Percentiles rank a stretch among this genome's conserved stretches.
Evolutionary conservation across 2,888 invertebrate genomes (phyloP).

Genomic region (Dyspetes luteomarginatus): DNA sequence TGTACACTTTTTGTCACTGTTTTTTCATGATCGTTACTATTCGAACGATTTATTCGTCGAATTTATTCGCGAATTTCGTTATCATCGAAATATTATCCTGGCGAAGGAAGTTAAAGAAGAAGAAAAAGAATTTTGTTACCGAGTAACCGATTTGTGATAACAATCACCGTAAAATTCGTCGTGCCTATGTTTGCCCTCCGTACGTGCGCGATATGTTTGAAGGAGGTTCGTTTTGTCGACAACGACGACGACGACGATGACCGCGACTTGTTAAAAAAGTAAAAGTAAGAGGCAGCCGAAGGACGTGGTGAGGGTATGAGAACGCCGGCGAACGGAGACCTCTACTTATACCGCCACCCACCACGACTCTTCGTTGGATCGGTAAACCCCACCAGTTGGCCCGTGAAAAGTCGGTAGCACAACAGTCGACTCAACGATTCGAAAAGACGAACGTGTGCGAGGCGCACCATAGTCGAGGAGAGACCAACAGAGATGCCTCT

Average conservation of each 20-base stretch:
- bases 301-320: slow-evolving; percentile 83
- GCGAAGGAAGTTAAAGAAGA: no score
- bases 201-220: slow-evolving; percentile 66
- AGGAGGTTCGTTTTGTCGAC: slow-evolving; percentile 65
- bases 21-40: slow-evolving; percentile 42
- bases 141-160: slow-evolving; percentile 2
- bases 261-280: slow-evolving; percentile 75
- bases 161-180: slow-evolving; percentile 8
- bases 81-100: no score
- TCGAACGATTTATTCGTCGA: slow-evolving; percentile 34
- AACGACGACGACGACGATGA: slow-evolving; percentile 65
- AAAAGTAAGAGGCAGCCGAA: slow-evolving; percentile 82
- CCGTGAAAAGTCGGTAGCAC: slow-evolving; percentile 76
- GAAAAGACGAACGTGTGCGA: background rate
- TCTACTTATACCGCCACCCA: slow-evolving; percentile 83
- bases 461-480: background rate
- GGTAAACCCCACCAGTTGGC: slow-evolving; percentile 78
- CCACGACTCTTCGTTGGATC: slow-evolving; percentile 75
- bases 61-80: background rate
- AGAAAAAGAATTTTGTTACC: no score
- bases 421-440: slow-evolving; percentile 42
- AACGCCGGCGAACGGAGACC: slow-evolving; percentile 81
- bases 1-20: slow-evolving; percentile 65
- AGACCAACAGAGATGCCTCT: background rate
- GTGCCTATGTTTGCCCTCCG: slow-evolving; percentile 37